Evolutionary conservation across 2,888 invertebrate genomes (phyloP).

Genomic region (Carcina quercana): DNA sequence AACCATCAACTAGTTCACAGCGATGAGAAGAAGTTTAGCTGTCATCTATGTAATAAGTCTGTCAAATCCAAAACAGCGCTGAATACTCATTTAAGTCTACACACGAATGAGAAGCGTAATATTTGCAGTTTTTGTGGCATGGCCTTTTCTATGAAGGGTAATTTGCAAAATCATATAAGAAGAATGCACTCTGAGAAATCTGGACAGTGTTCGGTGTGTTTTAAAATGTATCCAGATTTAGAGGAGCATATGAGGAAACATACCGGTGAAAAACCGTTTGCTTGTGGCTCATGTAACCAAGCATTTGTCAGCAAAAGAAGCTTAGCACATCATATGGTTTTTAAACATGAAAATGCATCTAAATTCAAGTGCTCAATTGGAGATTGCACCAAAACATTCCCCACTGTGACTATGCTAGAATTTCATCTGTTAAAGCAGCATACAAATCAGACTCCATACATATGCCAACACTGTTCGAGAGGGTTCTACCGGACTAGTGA

Average conservation of each 20-base stretch:
- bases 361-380: constrained; percentile 60
- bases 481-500: constrained; percentile 60
- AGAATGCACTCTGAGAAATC: constrained; percentile 74
- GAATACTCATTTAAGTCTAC: constrained; percentile 58
- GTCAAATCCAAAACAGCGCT: constrained; percentile 68
- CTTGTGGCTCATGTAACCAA: constrained; percentile 49
- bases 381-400: constrained; percentile 54
- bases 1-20: constrained; percentile 56
- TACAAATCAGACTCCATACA: constrained; percentile 55
- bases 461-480: constrained; percentile 56
- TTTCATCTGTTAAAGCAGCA: constrained; percentile 63
- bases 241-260: constrained; percentile 74
- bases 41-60: constrained; percentile 67
- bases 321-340: constrained; percentile 51
- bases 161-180: constrained; percentile 67
- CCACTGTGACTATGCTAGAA: constrained; percentile 56
- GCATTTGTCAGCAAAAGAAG: constrained; percentile 47
- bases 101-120: constrained; percentile 54
- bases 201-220: constrained; percentile 66
- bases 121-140: constrained; percentile 58
- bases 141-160: constrained; percentile 71
- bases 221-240: constrained; percentile 70
- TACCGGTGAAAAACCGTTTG: constrained; percentile 67
- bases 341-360: constrained; percentile 53
- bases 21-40: constrained; percentile 68